Base-by-base conservation (phyloP, 2,888 invertebrate genomes). In the Dromius quadrimaculatus region DNA sequence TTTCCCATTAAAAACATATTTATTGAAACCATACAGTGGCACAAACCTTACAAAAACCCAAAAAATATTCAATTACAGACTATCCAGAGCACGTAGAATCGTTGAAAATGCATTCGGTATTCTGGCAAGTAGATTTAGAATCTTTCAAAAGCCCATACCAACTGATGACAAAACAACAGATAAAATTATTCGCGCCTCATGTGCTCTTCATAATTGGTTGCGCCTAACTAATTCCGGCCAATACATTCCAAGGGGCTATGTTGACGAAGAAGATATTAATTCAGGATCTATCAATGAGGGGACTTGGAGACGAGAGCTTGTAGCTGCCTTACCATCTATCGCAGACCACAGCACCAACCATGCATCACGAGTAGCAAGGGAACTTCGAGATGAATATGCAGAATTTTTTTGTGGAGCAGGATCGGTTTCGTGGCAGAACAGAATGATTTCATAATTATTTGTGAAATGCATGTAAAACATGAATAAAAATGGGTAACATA, bases 181-280 rank as follows among this genome's bases (percentile, higher is more conserved):
- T 36, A 66, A 74, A 70, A 62, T 74, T 68, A 71, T 75, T 15
- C 71, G 64, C 61, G 71, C 72, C 8, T 62, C 65, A 5, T 74
- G 73, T 71, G 73, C 73, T 28, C 15, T 75, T 34, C 75, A 75
- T 68, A 75, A 75, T 61, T 75, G 74, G 73, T 61, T 75, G 1
- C 72, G 63, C 57, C 72, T 72, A 66, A 71, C 68, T 19, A 61
- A 59, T 34, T 4, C 41, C 13, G 59, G 3, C 9, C 8, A 19
- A 6, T 72, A 72, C 64, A 59, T 72, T 28, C 36, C 72, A 22
- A 34, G 11, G 20, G 72, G 71, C 15, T 73, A 69, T 20, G 70
- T 73, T 47, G 64, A 73, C 50, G 70, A 47, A 71, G 70, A 69
- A 36, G 50, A 69, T 28, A 59, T 73, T 64, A 72, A 73, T 6